Evolutionary conservation across 92 coral and sea anemone genomes (phyloP).

Genomic region (Porites cylindrica): DNA sequence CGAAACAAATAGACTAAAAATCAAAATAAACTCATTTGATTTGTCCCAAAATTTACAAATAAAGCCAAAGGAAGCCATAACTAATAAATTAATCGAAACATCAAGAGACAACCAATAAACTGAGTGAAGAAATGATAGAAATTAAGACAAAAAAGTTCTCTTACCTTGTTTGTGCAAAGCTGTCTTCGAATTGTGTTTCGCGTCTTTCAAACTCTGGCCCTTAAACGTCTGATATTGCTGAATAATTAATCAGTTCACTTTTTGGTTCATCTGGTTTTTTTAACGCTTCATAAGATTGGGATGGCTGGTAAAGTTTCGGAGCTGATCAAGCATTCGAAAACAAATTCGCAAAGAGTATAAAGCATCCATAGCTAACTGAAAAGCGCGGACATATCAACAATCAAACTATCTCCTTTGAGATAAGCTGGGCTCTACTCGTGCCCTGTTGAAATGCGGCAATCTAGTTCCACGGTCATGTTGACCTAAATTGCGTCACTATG

Average conservation of each 20-base stretch:
- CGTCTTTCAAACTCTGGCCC: conserved; percentile 56
- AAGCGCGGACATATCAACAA: not conserved
- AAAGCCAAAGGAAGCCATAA: conserved; percentile 10
- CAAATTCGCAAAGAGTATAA: not conserved
- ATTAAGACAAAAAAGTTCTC: not conserved
- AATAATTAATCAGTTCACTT: conserved; percentile 38
- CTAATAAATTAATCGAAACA: not conserved
- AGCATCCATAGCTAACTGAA: not conserved
- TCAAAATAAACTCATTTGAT: conserved; percentile 5
- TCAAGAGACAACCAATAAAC: not conserved
- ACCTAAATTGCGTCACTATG: conserved; percentile 41
- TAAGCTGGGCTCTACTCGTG: not conserved
- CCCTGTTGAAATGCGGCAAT: conserved; percentile 12
- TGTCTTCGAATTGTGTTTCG: conserved; percentile 45
- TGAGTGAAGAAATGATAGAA: not conserved
- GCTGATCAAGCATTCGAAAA: conserved; percentile 41
- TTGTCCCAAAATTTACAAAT: conserved; percentile 21
- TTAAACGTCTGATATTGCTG: conserved; percentile 40
- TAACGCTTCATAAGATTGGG: conserved; percentile 48
- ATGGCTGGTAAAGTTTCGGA: conserved; percentile 47
- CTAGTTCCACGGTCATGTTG: not conserved
- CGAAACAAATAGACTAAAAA: conserved; percentile 9
- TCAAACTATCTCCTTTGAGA: not conserved
- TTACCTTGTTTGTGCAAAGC: conserved; percentile 45
- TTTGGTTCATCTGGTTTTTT: conserved; percentile 46